phyloP scores from a whole-genome alignment of 1,140 invertebrate genomes.

The Nephotettix cincticeps region DNA sequence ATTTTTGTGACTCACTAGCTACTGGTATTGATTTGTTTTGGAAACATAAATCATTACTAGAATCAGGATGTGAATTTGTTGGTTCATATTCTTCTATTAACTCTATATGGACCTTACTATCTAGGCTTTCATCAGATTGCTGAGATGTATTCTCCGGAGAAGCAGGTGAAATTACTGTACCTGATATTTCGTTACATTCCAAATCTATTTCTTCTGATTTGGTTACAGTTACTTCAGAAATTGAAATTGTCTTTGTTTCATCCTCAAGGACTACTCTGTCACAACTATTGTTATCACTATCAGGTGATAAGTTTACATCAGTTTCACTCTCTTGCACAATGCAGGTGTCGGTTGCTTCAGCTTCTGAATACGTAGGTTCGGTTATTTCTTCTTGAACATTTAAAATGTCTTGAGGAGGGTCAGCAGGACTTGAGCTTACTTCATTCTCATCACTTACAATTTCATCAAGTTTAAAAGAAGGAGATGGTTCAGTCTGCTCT shows the following conservation, averaged over 20 bases:
- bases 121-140: background rate
- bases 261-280: background rate
- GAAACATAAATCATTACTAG: constrained; percentile 11
- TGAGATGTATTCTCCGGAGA: background rate
- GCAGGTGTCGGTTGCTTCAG: background rate
- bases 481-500: background rate
- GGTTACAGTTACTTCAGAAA: background rate
- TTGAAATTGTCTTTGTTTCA: background rate
- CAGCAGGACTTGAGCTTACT: background rate
- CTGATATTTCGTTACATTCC: constrained; percentile 9
- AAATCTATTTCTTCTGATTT: constrained; percentile 8
- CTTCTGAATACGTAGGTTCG: background rate
- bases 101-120: background rate
- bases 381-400: background rate
- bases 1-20: background rate
- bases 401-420: background rate
- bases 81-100: background rate
- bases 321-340: constrained; percentile 1
- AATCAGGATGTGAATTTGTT: constrained; percentile 13
- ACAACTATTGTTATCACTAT: background rate
- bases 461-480: background rate
- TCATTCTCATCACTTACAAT: constrained; percentile 7
- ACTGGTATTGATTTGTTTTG: background rate
- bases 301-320: background rate
- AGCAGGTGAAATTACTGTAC: constrained; percentile 1